These are phyloP conservation scores for Bellardia bayeri DNA, from an alignment of 2,888 invertebrate species.

Conservation along the genomic window DNA sequence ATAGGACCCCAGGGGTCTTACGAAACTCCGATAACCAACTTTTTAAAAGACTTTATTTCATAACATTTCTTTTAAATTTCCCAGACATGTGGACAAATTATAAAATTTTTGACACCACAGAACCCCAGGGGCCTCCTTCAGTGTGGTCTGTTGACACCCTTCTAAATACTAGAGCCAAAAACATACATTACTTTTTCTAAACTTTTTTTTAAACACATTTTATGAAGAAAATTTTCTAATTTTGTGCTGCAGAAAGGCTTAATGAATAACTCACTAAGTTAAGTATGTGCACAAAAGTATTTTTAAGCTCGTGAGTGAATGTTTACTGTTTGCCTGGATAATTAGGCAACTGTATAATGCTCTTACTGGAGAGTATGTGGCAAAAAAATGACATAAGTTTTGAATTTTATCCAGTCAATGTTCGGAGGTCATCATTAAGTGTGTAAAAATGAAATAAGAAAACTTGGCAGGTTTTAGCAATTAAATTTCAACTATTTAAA, in stretches of 20 bases:
- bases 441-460: neutral
- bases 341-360: conserved; percentile 14
- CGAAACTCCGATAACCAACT: too few relatives aligned
- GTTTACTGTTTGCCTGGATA: neutral
- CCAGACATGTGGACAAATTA: too few relatives aligned
- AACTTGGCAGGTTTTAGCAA: neutral
- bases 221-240: conserved; percentile 25
- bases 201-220: neutral
- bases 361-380: neutral
- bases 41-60: too few relatives aligned
- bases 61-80: too few relatives aligned
- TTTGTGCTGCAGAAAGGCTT: neutral
- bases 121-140: too few relatives aligned
- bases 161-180: too few relatives aligned
- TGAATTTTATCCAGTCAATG: neutral
- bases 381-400: conserved; percentile 13
- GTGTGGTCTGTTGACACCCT: too few relatives aligned
- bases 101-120: too few relatives aligned
- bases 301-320: too few relatives aligned
- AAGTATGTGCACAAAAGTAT: too few relatives aligned
- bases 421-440: neutral
- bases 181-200: too few relatives aligned
- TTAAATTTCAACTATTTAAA: conserved; percentile 13
- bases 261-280: neutral
- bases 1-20: too few relatives aligned